Conservation (phyloP, 30 jellyfish, hydroid and myxozoan species). For the Sanderia malayensis region DNA sequence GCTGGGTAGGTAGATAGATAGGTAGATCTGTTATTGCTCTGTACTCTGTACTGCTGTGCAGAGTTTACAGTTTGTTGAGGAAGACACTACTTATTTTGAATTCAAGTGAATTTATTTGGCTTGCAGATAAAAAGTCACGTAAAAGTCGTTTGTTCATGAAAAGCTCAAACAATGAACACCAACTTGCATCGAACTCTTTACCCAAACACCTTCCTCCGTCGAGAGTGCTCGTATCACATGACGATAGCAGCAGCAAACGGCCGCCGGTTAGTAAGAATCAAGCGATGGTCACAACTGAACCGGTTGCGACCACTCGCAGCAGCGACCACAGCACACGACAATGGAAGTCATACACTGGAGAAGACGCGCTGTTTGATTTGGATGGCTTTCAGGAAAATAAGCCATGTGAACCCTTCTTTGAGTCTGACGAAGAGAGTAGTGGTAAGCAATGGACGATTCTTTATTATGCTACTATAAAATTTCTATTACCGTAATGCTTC, state of each 20-base stretch:
- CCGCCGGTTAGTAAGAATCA: constrained; percentile 19
- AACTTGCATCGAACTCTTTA: constrained; percentile 11
- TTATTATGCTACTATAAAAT: no score
- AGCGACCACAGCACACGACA: no score
- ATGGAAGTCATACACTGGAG: constrained; percentile 51
- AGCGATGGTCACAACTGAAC: constrained; percentile 1
- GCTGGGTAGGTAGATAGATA: no score
- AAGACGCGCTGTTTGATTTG: constrained; percentile 82
- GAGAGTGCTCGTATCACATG: constrained; percentile 38
- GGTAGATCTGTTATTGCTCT: no score
- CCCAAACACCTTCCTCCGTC: constrained; percentile 34
- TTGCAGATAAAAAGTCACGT: no score
- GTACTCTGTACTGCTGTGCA: no score
- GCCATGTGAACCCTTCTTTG: constrained; percentile 85
- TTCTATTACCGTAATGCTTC: no score
- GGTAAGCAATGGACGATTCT: constrained; percentile 67
- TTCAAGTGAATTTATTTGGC: no score
- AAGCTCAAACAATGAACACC: constrained; percentile 4
- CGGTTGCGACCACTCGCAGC: not conserved
- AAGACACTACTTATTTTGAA: no score
- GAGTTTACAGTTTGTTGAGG: no score
- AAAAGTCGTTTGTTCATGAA: constrained; percentile 24
- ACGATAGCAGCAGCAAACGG: constrained; percentile 11
- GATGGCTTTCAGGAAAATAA: constrained; percentile 90
- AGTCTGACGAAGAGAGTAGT: constrained; percentile 96